Base-by-base conservation (phyloP, 2,888 invertebrate species). In the Meta bourneti region DNA sequence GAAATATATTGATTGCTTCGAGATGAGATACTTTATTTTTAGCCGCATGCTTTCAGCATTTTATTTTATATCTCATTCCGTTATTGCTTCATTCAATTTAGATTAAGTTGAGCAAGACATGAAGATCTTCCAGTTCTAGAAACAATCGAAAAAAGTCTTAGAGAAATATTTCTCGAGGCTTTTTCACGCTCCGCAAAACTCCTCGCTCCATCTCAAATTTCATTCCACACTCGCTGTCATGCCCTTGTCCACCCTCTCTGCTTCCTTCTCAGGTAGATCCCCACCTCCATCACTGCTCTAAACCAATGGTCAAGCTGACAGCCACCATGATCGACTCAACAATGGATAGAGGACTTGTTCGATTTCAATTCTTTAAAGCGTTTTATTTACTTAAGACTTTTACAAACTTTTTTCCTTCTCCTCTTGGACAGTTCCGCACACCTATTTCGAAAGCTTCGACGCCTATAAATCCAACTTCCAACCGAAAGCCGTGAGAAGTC, bases 221-320 rank as follows among this genome's bases (percentile, higher is more conserved):
- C 11, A 34, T 34, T 34, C 34, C 4, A 34, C 34, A 0, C 61
- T 61, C 61, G 0, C 61, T 16, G 5, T 9, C 61, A 16, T 61
- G 13, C 11, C 61, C 7, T 16, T 61, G 61, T 74, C 19, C 16
- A 11, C 61, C 34, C 13, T 75, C 61, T 7, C 34, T 34, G 34
- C 34, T 34, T 34, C 34, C 34, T 34, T 34, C 34, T 34, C 34
- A 34, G 34, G 34, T 34, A 34, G 34, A 34, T 34, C 34, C 34
- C 34, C 34, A 9, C 84, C 19, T 34, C 75, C 54, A 16, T 71
- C 82, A 11, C 13, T 71, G 20, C 71, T 75, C 77, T 71, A 89
- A 89, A 89, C 77, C 82, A 84, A 78, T 84, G 89, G 89, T 84
- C 84, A 90, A 90, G 72, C 71, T 61, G 72, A 54, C 78, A 71